These are phyloP conservation scores for Apodemia hepburni DNA, from an alignment of 2,888 invertebrate genomes.

Conservation along the genomic window DNA sequence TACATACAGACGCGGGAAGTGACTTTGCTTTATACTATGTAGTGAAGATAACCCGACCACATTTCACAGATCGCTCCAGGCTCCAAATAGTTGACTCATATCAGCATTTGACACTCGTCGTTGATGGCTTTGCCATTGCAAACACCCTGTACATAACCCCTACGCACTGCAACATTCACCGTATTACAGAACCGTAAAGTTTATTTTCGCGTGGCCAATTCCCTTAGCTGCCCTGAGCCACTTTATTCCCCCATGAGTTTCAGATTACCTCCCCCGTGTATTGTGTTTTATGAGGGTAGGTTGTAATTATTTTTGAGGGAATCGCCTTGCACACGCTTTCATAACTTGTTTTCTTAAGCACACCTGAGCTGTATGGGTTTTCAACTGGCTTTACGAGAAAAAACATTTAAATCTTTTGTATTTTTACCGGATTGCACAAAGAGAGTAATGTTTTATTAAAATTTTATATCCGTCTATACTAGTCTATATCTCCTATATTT, in stretches of 20 bases:
- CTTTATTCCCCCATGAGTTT: constrained; percentile 27
- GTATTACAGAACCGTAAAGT: neutral
- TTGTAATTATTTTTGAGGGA: constrained; percentile 34
- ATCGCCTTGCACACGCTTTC: constrained; percentile 12
- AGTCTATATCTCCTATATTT: too few relatives aligned
- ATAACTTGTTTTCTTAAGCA: constrained; percentile 11
- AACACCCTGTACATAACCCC: constrained; percentile 10
- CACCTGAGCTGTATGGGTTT: constrained; percentile 20
- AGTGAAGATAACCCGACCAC: constrained; percentile 18
- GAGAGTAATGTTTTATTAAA: neutral
- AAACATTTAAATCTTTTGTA: neutral
- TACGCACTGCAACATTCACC: neutral
- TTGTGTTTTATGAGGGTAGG: constrained; percentile 28
- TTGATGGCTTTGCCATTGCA: constrained; percentile 20
- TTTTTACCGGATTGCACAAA: neutral
- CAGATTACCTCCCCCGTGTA: constrained; percentile 31
- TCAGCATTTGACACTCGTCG: constrained; percentile 30
- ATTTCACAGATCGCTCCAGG: constrained; percentile 23
- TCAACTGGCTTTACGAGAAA: neutral
- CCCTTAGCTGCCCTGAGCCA: neutral
- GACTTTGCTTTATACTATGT: neutral
- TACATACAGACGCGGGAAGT: too few relatives aligned
- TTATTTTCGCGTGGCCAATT: neutral
- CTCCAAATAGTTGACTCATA: constrained; percentile 25
- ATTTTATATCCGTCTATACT: neutral